Conservation (phyloP, 1,140 invertebrate genomes). For the Psix sp. region DNA sequence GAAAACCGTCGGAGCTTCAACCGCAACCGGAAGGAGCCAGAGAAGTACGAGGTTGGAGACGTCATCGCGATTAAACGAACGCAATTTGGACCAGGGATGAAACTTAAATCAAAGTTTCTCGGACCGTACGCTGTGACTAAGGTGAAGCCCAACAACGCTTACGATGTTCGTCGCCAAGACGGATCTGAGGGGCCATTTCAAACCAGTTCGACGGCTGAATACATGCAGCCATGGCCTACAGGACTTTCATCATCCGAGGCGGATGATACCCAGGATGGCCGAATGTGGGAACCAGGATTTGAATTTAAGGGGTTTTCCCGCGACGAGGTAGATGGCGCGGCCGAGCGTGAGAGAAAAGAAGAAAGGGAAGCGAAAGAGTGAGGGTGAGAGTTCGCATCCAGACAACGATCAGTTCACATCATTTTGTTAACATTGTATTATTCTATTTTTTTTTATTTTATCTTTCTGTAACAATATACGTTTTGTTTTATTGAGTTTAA, state of each 20-base stretch:
- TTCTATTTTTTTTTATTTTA: too few relatives aligned
- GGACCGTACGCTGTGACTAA: conserved; percentile 18
- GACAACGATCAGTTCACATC: too few relatives aligned
- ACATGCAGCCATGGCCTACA: background rate
- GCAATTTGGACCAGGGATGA: conserved; percentile 41
- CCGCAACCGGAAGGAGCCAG: conserved; percentile 11
- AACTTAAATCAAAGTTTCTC: conserved; percentile 31
- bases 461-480: too few relatives aligned
- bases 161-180: conserved; percentile 8
- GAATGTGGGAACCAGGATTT: background rate
- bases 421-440: too few relatives aligned
- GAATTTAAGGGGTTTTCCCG: background rate
- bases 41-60: conserved; percentile 41
- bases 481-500: too few relatives aligned
- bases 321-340: too few relatives aligned
- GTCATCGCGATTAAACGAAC: conserved; percentile 59
- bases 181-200: background rate
- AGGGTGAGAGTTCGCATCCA: too few relatives aligned
- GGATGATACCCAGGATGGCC: conserved; percentile 4
- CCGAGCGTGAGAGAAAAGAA: too few relatives aligned
- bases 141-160: conserved; percentile 17
- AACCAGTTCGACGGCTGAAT: conserved; percentile 14
- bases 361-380: too few relatives aligned
- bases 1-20: conserved; percentile 54
- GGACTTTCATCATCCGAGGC: conserved; percentile 5